These are phyloP conservation scores for Falco peregrinus DNA, from an alignment of 2,797 vertebrate species.

Conservation along the genomic window DNA sequence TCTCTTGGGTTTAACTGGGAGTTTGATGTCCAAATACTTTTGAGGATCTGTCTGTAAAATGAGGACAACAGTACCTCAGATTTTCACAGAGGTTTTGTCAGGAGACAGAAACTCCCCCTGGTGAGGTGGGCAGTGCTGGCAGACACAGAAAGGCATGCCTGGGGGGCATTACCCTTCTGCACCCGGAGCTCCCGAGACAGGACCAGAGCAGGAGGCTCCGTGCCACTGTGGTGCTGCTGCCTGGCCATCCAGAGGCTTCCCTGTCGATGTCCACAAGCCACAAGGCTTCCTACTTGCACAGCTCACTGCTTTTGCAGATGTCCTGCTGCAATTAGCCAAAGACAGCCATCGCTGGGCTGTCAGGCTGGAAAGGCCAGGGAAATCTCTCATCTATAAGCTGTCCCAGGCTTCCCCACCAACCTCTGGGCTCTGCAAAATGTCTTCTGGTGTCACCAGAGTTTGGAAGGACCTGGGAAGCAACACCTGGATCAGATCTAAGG, in stretches of 20 bases:
- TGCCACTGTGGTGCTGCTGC: rapidly evolving
- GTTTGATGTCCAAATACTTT: background rate
- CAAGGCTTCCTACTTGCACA: rapidly evolving
- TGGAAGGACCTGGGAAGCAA: background rate
- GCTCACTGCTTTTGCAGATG: background rate
- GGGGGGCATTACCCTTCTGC: background rate
- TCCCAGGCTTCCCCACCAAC: background rate
- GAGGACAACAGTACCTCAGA: background rate
- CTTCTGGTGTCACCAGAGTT: background rate
- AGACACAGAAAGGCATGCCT: background rate
- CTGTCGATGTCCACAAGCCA: background rate
- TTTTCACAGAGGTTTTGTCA: background rate
- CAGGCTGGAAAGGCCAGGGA: background rate
- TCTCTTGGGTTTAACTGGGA: background rate
- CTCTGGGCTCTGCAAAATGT: background rate
- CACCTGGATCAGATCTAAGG: conserved; percentile 17
- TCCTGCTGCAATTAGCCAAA: background rate
- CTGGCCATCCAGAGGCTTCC: background rate
- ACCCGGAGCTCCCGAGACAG: background rate
- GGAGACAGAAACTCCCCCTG: background rate
- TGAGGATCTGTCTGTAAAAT: background rate
- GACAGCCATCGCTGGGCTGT: background rate
- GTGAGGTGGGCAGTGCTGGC: background rate
- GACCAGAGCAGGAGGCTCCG: background rate
- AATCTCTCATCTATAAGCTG: background rate